A percentile compares a stretch with the other conserved stretches of the same genome.
Conservation (phyloP, 2,888 invertebrate species). For the Euplexia lucipara region DNA sequence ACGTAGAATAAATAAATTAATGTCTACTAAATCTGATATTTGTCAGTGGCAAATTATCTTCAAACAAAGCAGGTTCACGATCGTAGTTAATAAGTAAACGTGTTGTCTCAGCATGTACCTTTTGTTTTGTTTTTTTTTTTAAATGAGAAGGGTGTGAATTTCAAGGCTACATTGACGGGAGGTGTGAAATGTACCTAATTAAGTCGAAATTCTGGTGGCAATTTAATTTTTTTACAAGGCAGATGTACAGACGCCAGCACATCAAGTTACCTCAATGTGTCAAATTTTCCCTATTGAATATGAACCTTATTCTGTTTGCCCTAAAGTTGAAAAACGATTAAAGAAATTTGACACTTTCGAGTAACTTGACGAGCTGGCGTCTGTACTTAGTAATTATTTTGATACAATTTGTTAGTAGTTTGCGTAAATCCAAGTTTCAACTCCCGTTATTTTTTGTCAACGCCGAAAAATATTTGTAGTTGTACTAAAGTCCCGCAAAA, state of each 20-base stretch:
- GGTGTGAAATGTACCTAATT: background rate
- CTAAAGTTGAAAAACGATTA: too few relatives aligned
- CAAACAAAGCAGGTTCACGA: slow-evolving; percentile 33
- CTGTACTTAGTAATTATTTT: too few relatives aligned
- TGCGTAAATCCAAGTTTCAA: too few relatives aligned
- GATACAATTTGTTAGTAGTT: too few relatives aligned
- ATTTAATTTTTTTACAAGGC: too few relatives aligned
- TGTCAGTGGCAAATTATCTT: slow-evolving; percentile 53
- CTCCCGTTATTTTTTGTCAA: background rate
- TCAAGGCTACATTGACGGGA: background rate
- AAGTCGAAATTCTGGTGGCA: too few relatives aligned
- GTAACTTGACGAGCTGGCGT: too few relatives aligned
- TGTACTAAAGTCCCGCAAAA: background rate
- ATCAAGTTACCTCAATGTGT: too few relatives aligned
- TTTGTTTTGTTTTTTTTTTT: slow-evolving; percentile 39
- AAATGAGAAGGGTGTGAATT: background rate
- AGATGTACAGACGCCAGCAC: too few relatives aligned
- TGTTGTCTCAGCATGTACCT: slow-evolving; percentile 48
- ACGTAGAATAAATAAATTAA: slow-evolving; percentile 8
- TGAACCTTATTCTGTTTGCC: too few relatives aligned
- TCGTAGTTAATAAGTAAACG: slow-evolving; percentile 56
- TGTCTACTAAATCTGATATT: slow-evolving; percentile 43
- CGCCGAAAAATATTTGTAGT: background rate
- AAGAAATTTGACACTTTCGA: too few relatives aligned
- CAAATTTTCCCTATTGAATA: too few relatives aligned